Conservation (phyloP, 2,888 invertebrate species). For the Hypolimnas misippus region DNA sequence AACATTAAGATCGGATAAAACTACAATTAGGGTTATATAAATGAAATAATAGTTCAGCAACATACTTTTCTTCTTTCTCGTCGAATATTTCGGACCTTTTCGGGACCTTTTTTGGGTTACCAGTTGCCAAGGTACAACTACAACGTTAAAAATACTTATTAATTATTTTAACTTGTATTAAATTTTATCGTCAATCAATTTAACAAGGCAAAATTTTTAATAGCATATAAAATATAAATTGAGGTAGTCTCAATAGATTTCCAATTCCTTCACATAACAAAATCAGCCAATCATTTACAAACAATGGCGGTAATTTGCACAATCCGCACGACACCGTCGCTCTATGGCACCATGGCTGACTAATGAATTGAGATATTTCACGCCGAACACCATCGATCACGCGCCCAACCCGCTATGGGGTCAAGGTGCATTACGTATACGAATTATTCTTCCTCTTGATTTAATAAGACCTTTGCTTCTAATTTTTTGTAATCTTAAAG, state of each 20-base stretch:
- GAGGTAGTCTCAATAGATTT: background rate
- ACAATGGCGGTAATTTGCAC: conserved; percentile 28
- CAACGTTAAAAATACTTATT: too few relatives aligned
- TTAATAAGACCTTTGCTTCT: conserved; percentile 19
- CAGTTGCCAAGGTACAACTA: too few relatives aligned
- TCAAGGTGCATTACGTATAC: conserved; percentile 29
- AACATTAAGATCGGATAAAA: too few relatives aligned
- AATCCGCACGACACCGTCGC: conserved; percentile 13
- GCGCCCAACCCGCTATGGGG: conserved; percentile 23
- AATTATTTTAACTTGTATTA: too few relatives aligned
- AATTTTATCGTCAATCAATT: too few relatives aligned
- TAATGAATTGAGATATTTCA: conserved; percentile 69
- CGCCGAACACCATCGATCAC: conserved; percentile 57
- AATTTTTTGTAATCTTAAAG: too few relatives aligned
- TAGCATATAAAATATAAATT: background rate
- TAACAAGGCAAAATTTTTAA: background rate
- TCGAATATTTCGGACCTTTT: too few relatives aligned
- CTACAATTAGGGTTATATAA: too few relatives aligned
- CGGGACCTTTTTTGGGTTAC: too few relatives aligned
- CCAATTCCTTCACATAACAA: background rate
- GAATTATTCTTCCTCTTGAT: conserved; percentile 22
- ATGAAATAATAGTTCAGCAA: too few relatives aligned
- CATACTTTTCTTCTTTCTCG: too few relatives aligned
- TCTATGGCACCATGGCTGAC: conserved; percentile 33
- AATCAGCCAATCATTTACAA: conserved; percentile 20